Conservation (phyloP, 2,888 invertebrate species). For the Polydrusus tereticollis region DNA sequence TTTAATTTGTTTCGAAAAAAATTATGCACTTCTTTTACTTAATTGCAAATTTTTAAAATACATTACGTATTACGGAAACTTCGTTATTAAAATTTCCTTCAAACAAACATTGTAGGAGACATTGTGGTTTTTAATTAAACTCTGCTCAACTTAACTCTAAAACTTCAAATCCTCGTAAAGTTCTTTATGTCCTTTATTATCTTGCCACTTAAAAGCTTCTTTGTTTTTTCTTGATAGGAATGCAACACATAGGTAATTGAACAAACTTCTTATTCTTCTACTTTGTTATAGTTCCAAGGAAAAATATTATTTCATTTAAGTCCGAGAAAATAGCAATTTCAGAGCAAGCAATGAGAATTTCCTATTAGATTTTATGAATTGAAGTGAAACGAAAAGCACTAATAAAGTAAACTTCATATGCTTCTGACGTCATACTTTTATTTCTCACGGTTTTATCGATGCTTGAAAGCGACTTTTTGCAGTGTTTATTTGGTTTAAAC, state of each 20-base stretch:
- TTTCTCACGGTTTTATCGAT: conserved; percentile 5
- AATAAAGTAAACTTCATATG: conserved; percentile 20
- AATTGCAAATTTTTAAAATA: not conserved
- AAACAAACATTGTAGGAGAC: not conserved
- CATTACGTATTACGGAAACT: not conserved
- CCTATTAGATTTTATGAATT: conserved; percentile 27
- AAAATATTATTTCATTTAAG: conserved; percentile 33
- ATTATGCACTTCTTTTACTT: no score
- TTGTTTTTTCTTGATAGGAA: conserved; percentile 22
- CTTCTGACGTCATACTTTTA: conserved; percentile 12
- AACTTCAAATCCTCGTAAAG: conserved; percentile 26
- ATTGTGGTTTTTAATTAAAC: conserved; percentile 29
- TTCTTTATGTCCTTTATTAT: conserved; percentile 23
- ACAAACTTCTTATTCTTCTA: conserved; percentile 31
- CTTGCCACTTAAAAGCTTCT: conserved; percentile 11
- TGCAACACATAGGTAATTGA: conserved; percentile 29
- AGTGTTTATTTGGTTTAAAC: no score
- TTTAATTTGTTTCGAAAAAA: no score
- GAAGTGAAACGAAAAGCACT: conserved; percentile 17
- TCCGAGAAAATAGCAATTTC: conserved; percentile 22
- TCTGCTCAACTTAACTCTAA: conserved; percentile 7
- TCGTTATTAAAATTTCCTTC: not conserved
- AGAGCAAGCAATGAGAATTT: conserved; percentile 13
- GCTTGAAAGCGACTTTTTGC: not conserved
- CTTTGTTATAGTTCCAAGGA: conserved; percentile 25